These are phyloP conservation scores for Drosophila nr. medialis DNA, from an alignment of 2,888 invertebrate genomes.

Conservation along the genomic window DNA sequence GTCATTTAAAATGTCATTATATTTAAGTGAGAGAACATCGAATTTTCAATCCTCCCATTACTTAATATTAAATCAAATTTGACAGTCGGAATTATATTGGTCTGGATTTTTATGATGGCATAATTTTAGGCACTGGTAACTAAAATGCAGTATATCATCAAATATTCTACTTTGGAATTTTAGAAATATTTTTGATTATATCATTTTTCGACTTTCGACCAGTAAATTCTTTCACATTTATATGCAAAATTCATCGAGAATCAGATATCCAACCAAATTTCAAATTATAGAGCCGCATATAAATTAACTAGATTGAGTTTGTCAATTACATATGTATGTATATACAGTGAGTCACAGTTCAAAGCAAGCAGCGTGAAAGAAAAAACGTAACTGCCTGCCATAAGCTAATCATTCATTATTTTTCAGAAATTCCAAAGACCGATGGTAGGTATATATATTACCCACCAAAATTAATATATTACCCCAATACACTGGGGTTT, in stretches of 20 bases:
- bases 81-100: neutral
- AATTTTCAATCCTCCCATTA: neutral
- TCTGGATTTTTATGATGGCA: neutral
- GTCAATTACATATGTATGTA: constrained; percentile 55
- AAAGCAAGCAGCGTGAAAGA: too few relatives aligned
- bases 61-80: neutral
- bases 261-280: neutral
- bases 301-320: constrained; percentile 70
- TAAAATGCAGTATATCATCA: neutral
- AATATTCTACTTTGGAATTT: neutral
- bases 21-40: neutral
- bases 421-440: too few relatives aligned
- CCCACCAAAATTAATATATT: too few relatives aligned
- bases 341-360: too few relatives aligned
- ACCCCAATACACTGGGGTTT: too few relatives aligned
- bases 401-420: too few relatives aligned
- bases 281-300: constrained; percentile 56
- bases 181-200: too few relatives aligned
- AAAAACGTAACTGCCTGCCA: too few relatives aligned
- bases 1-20: constrained; percentile 40
- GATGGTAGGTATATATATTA: too few relatives aligned
- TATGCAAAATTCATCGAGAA: neutral
- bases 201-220: too few relatives aligned
- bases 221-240: too few relatives aligned
- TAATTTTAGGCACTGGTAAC: neutral